These are phyloP conservation scores for Onthophagus sagittarius DNA, from an alignment of 2,888 invertebrate genomes.

Conservation along the genomic window DNA sequence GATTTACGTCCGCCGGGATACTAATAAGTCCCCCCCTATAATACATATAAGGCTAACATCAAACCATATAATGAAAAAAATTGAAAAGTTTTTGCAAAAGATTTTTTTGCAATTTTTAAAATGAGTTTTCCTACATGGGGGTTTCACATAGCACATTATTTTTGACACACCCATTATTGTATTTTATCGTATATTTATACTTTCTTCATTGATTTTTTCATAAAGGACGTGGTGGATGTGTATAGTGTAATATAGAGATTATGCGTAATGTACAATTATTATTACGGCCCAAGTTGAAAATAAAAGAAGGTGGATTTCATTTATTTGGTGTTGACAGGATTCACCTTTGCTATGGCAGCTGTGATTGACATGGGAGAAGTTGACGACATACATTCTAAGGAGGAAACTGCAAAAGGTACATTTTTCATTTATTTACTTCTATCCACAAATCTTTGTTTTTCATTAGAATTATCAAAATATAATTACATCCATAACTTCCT, in stretches of 20 bases:
- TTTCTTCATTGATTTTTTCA: too few relatives aligned
- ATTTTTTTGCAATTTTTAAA: too few relatives aligned
- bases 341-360: constrained; percentile 44
- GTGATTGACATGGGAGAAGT: constrained; percentile 47
- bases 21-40: too few relatives aligned
- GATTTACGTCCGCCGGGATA: too few relatives aligned
- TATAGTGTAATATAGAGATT: background rate
- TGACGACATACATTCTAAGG: constrained; percentile 46
- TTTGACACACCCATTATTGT: background rate
- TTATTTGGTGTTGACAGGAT: constrained; percentile 22
- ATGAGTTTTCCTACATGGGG: too few relatives aligned
- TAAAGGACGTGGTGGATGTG: background rate
- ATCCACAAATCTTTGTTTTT: background rate
- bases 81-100: too few relatives aligned
- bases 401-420: constrained; percentile 39
- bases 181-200: background rate
- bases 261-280: constrained; percentile 3
- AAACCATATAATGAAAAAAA: too few relatives aligned
- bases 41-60: too few relatives aligned
- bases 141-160: too few relatives aligned
- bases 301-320: constrained; percentile 15
- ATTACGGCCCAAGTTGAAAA: constrained; percentile 11
- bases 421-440: background rate
- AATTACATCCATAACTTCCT: background rate
- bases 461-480: background rate